Conservation (phyloP, 2,888 invertebrate genomes). For the Terebella lapidaria region DNA sequence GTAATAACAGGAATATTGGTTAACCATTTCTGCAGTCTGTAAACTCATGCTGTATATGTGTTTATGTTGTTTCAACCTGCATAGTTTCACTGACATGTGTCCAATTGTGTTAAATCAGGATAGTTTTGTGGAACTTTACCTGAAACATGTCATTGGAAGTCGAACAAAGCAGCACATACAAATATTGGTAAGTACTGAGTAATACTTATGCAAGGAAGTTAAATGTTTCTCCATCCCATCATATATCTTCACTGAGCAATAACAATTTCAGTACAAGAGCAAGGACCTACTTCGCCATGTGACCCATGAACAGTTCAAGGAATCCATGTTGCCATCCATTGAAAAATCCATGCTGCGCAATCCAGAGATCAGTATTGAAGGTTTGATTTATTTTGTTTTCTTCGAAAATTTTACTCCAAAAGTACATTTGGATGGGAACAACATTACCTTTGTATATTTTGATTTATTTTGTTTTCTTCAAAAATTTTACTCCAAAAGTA, state of each 20-base stretch:
- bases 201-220: not conserved
- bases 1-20: no score
- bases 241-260: no score
- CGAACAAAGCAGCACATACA: constrained; percentile 33
- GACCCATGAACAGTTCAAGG: constrained; percentile 64
- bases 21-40: not conserved
- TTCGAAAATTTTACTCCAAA: not conserved
- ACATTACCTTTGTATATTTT: not conserved
- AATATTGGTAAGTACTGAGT: constrained; percentile 34
- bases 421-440: not conserved
- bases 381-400: constrained; percentile 24
- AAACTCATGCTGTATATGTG: not conserved
- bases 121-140: constrained; percentile 36
- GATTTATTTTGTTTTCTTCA: no score
- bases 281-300: constrained; percentile 34
- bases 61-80: not conserved
- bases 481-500: no score
- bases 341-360: constrained; percentile 88
- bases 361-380: constrained; percentile 77
- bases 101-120: constrained; percentile 27
- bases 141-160: constrained; percentile 40
- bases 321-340: constrained; percentile 67
- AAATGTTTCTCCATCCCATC: not conserved
- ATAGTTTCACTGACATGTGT: not conserved
- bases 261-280: constrained; percentile 31